Evolutionary conservation across 2,888 invertebrate species (phyloP), one percentile per base, ranked within the genome.

Genomic region (Balanococcus diminutus): DNA sequence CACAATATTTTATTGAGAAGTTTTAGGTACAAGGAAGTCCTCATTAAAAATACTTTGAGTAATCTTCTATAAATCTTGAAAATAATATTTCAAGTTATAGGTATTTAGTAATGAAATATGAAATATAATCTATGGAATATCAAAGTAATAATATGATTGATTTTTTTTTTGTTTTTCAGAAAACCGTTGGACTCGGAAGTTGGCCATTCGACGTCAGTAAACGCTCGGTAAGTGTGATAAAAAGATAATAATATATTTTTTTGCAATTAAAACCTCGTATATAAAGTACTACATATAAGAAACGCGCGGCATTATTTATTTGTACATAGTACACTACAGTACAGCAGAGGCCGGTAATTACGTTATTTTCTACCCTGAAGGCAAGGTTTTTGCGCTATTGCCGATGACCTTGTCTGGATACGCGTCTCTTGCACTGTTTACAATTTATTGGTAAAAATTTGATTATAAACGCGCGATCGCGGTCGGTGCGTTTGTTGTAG

Each of bases 161-260:
- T 75, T 61, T 61, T 22, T 11, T 39, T 82, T 86, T 82, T n/a
- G n/a, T 46, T 46, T n/a, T 46, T 16, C 39, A 86, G 86, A 61
- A 86, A 86, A 82, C 82, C 86, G 9, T 67, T 86, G 39, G 86
- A 86, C 39, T 25, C 81, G 31, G 86, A 86, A 42, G 86, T 86
- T 56, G 67, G 82, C n/a, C 86, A 86, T 86, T 86, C 86, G 25
- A 86, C 86, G n/a, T 86, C 86, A 19, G 86, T 86, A 25, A 86
- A 86, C 61, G 86, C 86, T 56, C 81, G 86, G 86, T 86, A 82
- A 86, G 86, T 86, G 22, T 25, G 31, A 28, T 31, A 25, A 72
- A 31, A 31, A 72, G 8, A n/a, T 32, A 14, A 42, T 42, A 14
- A 14, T 14, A 56, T 61, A 16, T 67, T 67, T 61, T 32, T 42